phyloP scores from a whole-genome alignment of 2,113 vertebrate genomes.

The Myanophis thanlyinensis region DNA sequence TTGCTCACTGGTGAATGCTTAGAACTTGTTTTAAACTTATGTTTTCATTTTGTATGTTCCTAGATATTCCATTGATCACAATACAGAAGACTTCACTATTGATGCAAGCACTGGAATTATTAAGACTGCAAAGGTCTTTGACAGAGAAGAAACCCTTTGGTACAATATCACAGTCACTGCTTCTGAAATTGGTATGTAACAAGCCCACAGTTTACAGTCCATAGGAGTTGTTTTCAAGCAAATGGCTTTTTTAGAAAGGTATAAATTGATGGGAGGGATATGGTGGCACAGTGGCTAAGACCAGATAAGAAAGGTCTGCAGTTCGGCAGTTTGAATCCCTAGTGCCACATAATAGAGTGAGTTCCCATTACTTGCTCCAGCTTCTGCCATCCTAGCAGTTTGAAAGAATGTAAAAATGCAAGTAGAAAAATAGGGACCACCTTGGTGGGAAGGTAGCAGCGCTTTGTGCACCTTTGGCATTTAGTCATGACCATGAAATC shows the following conservation, averaged over 20 bases:
- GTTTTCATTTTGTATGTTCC: constrained; percentile 35
- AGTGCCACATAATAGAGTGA: too few species aligned
- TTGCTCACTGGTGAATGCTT: background rate
- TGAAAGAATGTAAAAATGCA: too few species aligned
- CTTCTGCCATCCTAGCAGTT: too few species aligned
- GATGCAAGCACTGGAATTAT: constrained; percentile 85
- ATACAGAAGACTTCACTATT: constrained; percentile 83
- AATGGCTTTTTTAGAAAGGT: background rate
- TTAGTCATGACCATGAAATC: too few species aligned
- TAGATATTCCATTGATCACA: constrained; percentile 87
- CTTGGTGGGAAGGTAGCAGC: too few species aligned
- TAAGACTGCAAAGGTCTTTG: constrained; percentile 83
- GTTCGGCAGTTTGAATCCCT: too few species aligned
- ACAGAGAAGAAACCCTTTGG: constrained; percentile 89
- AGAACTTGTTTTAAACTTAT: background rate
- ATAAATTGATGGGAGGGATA: background rate
- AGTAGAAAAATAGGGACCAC: too few species aligned
- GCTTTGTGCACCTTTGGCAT: too few species aligned
- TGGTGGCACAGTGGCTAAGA: too few species aligned
- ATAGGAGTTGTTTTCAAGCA: background rate
- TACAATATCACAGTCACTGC: constrained; percentile 93
- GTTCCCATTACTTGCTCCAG: too few species aligned
- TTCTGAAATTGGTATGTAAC: constrained; percentile 88
- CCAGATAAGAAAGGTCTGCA: too few species aligned
- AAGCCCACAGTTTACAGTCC: background rate